These are phyloP conservation scores for Melinaea marsaeus DNA, from an alignment of 2,888 invertebrate genomes.

Conservation along the genomic window DNA sequence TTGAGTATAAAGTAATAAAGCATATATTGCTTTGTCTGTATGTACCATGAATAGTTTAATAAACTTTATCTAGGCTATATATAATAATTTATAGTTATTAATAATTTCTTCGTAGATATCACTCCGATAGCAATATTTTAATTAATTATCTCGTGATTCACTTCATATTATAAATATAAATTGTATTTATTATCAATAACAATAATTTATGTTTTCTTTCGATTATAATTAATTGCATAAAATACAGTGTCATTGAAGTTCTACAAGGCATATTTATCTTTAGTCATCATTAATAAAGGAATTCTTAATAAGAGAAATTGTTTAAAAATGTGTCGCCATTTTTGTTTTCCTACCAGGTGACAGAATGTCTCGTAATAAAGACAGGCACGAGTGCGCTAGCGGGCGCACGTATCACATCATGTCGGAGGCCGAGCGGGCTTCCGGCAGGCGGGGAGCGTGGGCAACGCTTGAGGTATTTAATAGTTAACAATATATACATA, in stretches of 20 bases:
- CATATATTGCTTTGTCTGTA: background rate
- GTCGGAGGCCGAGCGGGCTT: conserved; percentile 94
- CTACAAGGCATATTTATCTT: no score
- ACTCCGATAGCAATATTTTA: no score
- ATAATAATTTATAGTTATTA: no score
- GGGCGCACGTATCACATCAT: conserved; percentile 93
- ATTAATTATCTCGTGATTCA: no score
- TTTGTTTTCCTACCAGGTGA: conserved; percentile 60
- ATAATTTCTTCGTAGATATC: no score
- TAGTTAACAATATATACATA: background rate
- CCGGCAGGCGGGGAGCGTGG: conserved; percentile 96
- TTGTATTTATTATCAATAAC: no score
- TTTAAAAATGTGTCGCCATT: background rate
- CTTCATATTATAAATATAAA: no score
- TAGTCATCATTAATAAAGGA: no score
- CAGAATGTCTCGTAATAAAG: conserved; percentile 87
- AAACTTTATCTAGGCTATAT: conserved; percentile 1
- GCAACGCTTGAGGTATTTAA: conserved; percentile 88
- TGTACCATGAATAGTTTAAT: conserved; percentile 1
- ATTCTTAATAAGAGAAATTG: no score
- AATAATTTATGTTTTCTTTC: no score
- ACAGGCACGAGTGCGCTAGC: conserved; percentile 91
- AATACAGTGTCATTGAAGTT: no score
- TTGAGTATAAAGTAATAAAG: background rate
- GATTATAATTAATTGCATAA: no score